Percentiles rank a stretch among this genome's conserved stretches.
These are phyloP conservation scores for Eucera pruinosa DNA, from an alignment of 2,888 invertebrate species.

Conservation along the genomic window DNA sequence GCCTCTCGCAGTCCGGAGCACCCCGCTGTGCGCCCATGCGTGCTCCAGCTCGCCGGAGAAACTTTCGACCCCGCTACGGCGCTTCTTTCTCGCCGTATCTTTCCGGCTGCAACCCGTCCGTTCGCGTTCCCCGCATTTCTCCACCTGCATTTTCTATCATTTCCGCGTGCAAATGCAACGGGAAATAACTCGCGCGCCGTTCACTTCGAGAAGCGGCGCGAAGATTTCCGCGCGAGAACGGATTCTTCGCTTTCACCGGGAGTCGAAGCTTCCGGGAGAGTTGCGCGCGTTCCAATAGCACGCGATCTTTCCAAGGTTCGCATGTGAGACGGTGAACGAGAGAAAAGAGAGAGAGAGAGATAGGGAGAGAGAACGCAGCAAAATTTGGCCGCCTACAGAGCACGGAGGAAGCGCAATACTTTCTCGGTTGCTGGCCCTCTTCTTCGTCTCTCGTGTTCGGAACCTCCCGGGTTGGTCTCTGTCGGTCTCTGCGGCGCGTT, in stretches of 20 bases:
- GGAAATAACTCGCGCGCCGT: neutral
- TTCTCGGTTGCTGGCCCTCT: slow-evolving; percentile 32
- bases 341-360: neutral
- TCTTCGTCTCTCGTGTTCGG: slow-evolving; percentile 46
- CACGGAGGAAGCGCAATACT: slow-evolving; percentile 53
- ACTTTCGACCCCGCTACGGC: slow-evolving; percentile 61
- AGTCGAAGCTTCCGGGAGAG: too few relatives aligned
- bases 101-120: neutral
- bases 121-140: neutral
- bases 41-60: slow-evolving; percentile 68
- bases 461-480: slow-evolving; percentile 27
- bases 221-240: too few relatives aligned
- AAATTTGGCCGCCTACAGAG: neutral
- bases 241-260: too few relatives aligned
- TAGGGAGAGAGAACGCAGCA: too few relatives aligned
- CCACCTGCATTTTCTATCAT: neutral
- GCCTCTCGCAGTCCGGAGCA: slow-evolving; percentile 38
- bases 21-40: slow-evolving; percentile 75
- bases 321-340: too few relatives aligned
- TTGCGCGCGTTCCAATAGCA: too few relatives aligned
- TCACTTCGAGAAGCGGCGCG: too few relatives aligned
- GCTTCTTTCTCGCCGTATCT: neutral
- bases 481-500: slow-evolving; percentile 39
- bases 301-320: too few relatives aligned
- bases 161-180: too few relatives aligned